Percentiles rank a stretch among this genome's conserved stretches.
These are phyloP conservation scores for Aelia acuminata DNA, from an alignment of 2,888 invertebrate genomes.

Conservation along the genomic window DNA sequence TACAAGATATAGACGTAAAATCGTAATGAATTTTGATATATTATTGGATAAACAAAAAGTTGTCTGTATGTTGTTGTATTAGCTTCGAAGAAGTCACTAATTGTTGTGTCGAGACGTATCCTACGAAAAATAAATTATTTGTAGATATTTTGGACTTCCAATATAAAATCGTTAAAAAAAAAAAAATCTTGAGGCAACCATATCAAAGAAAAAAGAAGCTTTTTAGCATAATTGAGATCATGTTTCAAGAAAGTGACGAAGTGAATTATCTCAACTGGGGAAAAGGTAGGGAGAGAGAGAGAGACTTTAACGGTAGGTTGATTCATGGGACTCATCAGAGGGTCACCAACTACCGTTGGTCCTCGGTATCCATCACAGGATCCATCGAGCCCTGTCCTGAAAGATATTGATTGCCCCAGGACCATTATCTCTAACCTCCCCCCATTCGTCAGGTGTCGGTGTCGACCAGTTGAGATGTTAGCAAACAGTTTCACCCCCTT, in stretches of 20 bases:
- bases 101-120: no score
- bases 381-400: background rate
- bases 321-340: background rate
- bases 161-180: no score
- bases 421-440: background rate
- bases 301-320: slow-evolving; percentile 35
- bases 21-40: no score
- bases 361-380: background rate
- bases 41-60: no score
- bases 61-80: no score
- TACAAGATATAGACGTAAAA: no score
- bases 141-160: no score
- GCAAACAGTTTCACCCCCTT: slow-evolving; percentile 13
- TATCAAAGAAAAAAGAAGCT: background rate
- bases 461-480: background rate
- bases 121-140: no score
- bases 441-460: slow-evolving; percentile 7
- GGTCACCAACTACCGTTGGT: slow-evolving; percentile 27
- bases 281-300: no score
- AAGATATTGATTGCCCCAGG: background rate
- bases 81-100: no score
- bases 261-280: background rate
- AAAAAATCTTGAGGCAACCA: no score
- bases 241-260: slow-evolving; percentile 17
- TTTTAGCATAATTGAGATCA: background rate